Conservation (phyloP, 2,888 invertebrate species). For the Pasiphila rectangulata region DNA sequence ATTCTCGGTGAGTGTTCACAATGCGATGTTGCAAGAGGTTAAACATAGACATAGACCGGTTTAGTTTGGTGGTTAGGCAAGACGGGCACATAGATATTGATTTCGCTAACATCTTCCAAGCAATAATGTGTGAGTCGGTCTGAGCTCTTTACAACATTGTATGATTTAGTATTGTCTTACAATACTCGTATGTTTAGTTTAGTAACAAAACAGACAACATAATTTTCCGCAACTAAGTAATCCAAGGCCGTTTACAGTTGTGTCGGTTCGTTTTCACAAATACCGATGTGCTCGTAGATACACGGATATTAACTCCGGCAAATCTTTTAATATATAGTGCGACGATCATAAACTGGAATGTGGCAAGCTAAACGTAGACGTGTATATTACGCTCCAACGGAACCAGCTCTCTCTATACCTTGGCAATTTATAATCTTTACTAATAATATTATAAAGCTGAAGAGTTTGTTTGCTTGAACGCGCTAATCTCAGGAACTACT, state of each 20-base stretch:
- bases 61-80: conserved; percentile 39
- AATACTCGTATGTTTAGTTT: conserved; percentile 12
- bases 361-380: not conserved
- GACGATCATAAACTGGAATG: conserved; percentile 42
- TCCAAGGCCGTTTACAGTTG: conserved; percentile 39
- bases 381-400: not conserved
- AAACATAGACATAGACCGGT: conserved; percentile 48
- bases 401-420: conserved; percentile 8
- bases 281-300: conserved; percentile 32
- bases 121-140: conserved; percentile 16
- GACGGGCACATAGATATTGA: conserved; percentile 37
- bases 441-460: too few relatives aligned
- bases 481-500: too few relatives aligned
- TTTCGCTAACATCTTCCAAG: conserved; percentile 34
- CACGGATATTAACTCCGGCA: conserved; percentile 49
- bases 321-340: conserved; percentile 35
- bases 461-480: too few relatives aligned
- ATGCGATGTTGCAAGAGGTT: conserved; percentile 49
- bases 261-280: conserved; percentile 48
- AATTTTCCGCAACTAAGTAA: conserved; percentile 39
- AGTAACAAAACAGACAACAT: conserved; percentile 27
- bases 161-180: conserved; percentile 10
- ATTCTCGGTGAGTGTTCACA: conserved; percentile 26
- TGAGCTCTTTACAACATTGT: conserved; percentile 20
- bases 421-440: conserved; percentile 1